Percentiles rank a stretch among this genome's conserved stretches.
These are phyloP conservation scores for Colistium nudipinnis DNA, from an alignment of 2,113 vertebrate genomes.

Conservation along the genomic window DNA sequence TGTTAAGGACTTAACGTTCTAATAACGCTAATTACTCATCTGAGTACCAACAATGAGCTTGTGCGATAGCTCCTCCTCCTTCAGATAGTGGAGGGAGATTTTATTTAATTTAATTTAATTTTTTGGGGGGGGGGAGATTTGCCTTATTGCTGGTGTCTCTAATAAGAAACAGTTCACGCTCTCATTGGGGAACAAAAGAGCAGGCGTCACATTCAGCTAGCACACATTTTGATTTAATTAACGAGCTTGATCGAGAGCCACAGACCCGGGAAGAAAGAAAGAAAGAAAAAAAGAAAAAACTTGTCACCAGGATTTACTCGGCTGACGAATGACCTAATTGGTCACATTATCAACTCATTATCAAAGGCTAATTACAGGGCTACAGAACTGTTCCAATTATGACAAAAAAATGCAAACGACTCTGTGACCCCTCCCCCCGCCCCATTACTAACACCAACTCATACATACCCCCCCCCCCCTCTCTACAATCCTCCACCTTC, in stretches of 20 bases:
- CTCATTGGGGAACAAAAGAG: constrained; percentile 81
- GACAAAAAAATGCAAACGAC: constrained; percentile 80
- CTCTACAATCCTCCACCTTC: constrained; percentile 27
- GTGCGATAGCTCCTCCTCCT: constrained; percentile 35
- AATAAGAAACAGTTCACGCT: constrained; percentile 61
- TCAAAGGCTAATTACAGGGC: constrained; percentile 87
- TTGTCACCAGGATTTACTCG: constrained; percentile 55
- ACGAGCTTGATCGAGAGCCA: constrained; percentile 79
- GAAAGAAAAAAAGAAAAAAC: constrained; percentile 29
- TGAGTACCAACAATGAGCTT: constrained; percentile 68
- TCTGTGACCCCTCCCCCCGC: constrained; percentile 56
- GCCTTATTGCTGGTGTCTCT: constrained; percentile 46
- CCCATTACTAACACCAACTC: constrained; percentile 24
- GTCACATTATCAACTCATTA: constrained; percentile 85
- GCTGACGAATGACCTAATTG: constrained; percentile 83
- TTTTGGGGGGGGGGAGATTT: no score
- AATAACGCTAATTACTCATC: constrained; percentile 75
- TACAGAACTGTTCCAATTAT: constrained; percentile 86
- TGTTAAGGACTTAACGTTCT: constrained; percentile 66
- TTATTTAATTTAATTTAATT: no score
- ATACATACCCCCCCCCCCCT: constrained; percentile 14
- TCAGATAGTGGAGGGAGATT: not conserved
- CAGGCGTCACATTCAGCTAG: constrained; percentile 80
- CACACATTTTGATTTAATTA: constrained; percentile 87
- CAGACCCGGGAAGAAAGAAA: constrained; percentile 8